Percentiles rank a stretch among this genome's conserved stretches.
Evolutionary conservation across 2,113 vertebrate species (phyloP).

Genomic region (Eurystomus gularis): DNA sequence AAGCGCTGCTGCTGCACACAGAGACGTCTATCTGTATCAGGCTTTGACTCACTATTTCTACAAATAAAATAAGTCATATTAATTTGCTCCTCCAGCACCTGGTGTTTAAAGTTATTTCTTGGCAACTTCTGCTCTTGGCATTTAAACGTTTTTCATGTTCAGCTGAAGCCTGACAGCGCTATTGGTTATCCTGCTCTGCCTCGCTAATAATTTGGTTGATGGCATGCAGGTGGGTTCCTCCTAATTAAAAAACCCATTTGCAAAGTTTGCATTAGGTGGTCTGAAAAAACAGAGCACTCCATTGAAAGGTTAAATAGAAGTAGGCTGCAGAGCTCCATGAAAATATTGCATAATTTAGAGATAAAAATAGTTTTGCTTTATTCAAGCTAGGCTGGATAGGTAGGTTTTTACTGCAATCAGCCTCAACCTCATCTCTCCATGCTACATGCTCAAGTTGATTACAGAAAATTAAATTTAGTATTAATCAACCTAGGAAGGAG

Average conservation of each 20-base stretch:
- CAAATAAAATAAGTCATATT: constrained; percentile 28
- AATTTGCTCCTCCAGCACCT: constrained; percentile 22
- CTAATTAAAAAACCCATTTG: constrained; percentile 54
- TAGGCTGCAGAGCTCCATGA: constrained; percentile 35
- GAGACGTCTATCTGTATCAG: neutral
- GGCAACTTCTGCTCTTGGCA: neutral
- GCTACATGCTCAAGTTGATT: constrained; percentile 54
- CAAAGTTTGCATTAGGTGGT: constrained; percentile 50
- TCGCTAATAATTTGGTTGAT: constrained; percentile 43
- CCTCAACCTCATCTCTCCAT: constrained; percentile 28
- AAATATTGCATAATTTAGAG: constrained; percentile 64
- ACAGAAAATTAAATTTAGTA: constrained; percentile 63
- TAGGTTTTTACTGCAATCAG: constrained; percentile 58
- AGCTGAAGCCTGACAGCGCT: neutral
- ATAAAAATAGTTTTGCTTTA: constrained; percentile 53
- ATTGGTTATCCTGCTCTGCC: constrained; percentile 33
- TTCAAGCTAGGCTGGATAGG: constrained; percentile 26
- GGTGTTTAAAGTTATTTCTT: constrained; percentile 31
- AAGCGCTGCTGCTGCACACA: neutral
- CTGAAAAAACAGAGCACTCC: constrained; percentile 27
- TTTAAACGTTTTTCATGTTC: constrained; percentile 47
- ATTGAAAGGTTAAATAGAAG: constrained; percentile 61
- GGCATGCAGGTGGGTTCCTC: constrained; percentile 38
- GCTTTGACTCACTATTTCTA: neutral
- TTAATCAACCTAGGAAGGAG: constrained; percentile 55